Conservation (phyloP, 1,140 invertebrate genomes). For the Drosophila varians region DNA sequence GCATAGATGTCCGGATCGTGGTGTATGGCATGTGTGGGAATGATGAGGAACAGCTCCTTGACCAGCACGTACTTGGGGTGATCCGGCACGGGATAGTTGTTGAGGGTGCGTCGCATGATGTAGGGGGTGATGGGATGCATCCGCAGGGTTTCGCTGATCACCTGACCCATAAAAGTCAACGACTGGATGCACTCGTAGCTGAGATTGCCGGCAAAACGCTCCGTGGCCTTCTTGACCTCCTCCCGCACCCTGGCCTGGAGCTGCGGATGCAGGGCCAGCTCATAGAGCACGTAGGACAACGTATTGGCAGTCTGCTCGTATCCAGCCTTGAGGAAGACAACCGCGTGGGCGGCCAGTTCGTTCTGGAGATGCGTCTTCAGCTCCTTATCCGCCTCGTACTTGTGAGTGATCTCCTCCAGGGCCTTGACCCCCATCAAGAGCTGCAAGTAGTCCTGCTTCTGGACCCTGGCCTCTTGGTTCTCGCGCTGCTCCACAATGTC, state of each 20-base stretch:
- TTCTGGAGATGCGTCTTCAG: slow-evolving; percentile 59
- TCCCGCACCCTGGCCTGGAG: slow-evolving; percentile 84
- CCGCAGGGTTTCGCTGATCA: slow-evolving; percentile 85
- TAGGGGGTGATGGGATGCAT: slow-evolving; percentile 85
- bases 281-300: slow-evolving; percentile 84
- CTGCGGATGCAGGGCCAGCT: slow-evolving; percentile 84
- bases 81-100: slow-evolving; percentile 83
- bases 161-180: slow-evolving; percentile 86
- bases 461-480: slow-evolving; percentile 79
- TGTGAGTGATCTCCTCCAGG: slow-evolving; percentile 67
- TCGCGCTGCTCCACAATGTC: slow-evolving; percentile 84
- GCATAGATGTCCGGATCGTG: slow-evolving; percentile 85
- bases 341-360: slow-evolving; percentile 85
- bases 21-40: slow-evolving; percentile 83
- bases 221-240: slow-evolving; percentile 83
- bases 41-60: slow-evolving; percentile 73
- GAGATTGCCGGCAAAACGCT: slow-evolving; percentile 74
- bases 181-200: slow-evolving; percentile 84
- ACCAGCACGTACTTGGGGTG: slow-evolving; percentile 82
- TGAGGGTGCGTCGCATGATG: slow-evolving; percentile 81
- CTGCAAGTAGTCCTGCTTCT: slow-evolving; percentile 85
- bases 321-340: slow-evolving; percentile 88
- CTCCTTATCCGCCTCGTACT: slow-evolving; percentile 63
- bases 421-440: slow-evolving; percentile 80
- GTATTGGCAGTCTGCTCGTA: slow-evolving; percentile 86